phyloP scores from a whole-genome alignment of 2,888 invertebrate genomes.

The Pollenia angustigena region DNA sequence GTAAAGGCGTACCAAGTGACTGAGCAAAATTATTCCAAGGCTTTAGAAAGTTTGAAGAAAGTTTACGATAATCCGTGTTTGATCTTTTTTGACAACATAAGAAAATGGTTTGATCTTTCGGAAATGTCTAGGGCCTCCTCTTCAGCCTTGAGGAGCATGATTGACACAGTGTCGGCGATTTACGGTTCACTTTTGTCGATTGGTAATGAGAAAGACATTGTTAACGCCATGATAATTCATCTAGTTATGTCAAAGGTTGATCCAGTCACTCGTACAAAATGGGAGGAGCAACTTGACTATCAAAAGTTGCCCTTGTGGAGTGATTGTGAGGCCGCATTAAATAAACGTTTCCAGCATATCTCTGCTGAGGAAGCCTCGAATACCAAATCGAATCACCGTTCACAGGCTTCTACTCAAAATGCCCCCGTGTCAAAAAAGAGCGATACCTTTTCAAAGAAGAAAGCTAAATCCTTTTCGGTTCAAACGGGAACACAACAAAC shows the following conservation, averaged over 20 bases:
- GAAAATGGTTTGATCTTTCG: too few relatives aligned
- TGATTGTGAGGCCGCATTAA: slow-evolving; percentile 40
- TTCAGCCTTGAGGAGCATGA: neutral
- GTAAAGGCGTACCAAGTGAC: slow-evolving; percentile 67
- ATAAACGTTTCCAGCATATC: slow-evolving; percentile 54
- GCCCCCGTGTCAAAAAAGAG: neutral
- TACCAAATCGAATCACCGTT: too few relatives aligned
- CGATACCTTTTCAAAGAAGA: neutral
- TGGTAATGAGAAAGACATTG: slow-evolving; percentile 1
- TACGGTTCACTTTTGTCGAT: slow-evolving; percentile 17
- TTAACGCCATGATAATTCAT: neutral
- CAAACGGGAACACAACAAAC: neutral
- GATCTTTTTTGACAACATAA: neutral
- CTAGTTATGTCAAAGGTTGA: slow-evolving; percentile 3
- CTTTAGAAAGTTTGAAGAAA: slow-evolving; percentile 20
- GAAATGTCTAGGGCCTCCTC: neutral
- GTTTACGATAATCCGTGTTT: neutral
- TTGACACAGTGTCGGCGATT: neutral
- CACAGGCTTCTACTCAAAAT: too few relatives aligned
- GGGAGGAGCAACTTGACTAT: too few relatives aligned
- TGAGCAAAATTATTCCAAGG: slow-evolving; percentile 68
- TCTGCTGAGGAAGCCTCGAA: slow-evolving; percentile 36
- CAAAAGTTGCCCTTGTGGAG: too few relatives aligned
- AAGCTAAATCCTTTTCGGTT: neutral
- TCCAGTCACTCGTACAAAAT: neutral